A percentile compares a stretch with the other conserved stretches of the same genome.
These are phyloP conservation scores for Hypercompe scribonia DNA, from an alignment of 2,888 invertebrate genomes.

Conservation along the genomic window DNA sequence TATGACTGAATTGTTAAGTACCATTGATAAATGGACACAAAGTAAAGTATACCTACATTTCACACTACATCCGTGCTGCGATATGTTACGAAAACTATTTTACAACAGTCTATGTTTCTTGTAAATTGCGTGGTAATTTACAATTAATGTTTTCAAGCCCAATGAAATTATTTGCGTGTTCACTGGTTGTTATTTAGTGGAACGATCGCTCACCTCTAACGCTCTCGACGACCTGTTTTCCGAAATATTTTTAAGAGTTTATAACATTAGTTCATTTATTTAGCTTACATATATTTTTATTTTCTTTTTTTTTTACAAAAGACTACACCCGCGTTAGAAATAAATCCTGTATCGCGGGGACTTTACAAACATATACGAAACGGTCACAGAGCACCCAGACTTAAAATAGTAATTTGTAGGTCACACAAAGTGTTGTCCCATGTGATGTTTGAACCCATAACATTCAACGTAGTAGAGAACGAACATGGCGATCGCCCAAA, in stretches of 20 bases:
- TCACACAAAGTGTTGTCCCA: too few species aligned
- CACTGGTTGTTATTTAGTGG: slow-evolving; percentile 26
- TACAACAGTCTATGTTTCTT: slow-evolving; percentile 12
- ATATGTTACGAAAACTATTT: neutral
- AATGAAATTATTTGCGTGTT: slow-evolving; percentile 49
- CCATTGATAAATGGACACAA: neutral
- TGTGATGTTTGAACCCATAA: too few species aligned
- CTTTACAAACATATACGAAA: too few species aligned
- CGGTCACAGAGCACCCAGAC: too few species aligned
- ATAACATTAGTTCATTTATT: slow-evolving; percentile 4
- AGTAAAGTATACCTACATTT: neutral
- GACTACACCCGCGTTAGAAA: too few species aligned
- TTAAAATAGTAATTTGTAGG: too few species aligned
- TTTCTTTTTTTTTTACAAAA: too few species aligned
- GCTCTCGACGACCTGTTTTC: slow-evolving; percentile 25
- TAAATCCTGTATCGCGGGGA: too few species aligned
- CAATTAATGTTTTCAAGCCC: slow-evolving; percentile 14
- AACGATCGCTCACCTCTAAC: slow-evolving; percentile 35
- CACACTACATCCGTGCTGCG: neutral
- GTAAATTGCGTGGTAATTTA: slow-evolving; percentile 33
- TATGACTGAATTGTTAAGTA: neutral
- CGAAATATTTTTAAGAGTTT: slow-evolving; percentile 8
- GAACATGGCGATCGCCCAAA: neutral
- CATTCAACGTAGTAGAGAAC: too few species aligned
- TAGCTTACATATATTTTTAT: too few species aligned